phyloP scores from a whole-genome alignment of 2,888 invertebrate genomes.

The Osmoderma eremita region DNA sequence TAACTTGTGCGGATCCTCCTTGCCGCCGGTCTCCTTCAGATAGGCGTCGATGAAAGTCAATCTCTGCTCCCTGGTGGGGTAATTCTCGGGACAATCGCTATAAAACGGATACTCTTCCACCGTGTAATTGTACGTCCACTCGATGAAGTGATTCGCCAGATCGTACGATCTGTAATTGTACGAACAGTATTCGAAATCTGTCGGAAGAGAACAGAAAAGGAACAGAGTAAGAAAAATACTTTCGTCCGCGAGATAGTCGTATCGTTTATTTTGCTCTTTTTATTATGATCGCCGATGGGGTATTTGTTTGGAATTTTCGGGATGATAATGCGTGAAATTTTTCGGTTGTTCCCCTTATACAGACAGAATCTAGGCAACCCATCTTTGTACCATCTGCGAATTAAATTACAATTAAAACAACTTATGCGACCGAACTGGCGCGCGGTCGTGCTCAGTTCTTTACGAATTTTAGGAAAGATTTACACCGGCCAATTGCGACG shows the following conservation, averaged over 20 bases:
- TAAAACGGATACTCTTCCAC: constrained; percentile 81
- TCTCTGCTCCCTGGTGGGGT: constrained; percentile 83
- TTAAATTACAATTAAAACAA: constrained; percentile 20
- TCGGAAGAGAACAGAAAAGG: constrained; percentile 21
- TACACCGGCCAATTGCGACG: constrained; percentile 11
- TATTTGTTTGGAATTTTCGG: too few relatives aligned
- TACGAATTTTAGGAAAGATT: constrained; percentile 17
- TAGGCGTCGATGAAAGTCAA: constrained; percentile 69
- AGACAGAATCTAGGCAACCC: neutral
- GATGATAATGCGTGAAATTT: neutral
- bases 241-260: neutral
- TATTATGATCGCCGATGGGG: too few relatives aligned
- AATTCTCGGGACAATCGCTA: constrained; percentile 72
- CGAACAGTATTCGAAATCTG: constrained; percentile 94
- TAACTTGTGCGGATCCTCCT: constrained; percentile 57
- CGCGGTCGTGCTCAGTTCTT: constrained; percentile 1
- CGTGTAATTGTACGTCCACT: constrained; percentile 92
- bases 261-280: neutral
- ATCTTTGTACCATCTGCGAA: constrained; percentile 15
- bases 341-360: neutral
- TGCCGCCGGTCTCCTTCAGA: constrained; percentile 61
- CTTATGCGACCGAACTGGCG: neutral
- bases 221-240: constrained; percentile 1
- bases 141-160: constrained; percentile 93
- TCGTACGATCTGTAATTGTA: constrained; percentile 95